phyloP scores from a whole-genome alignment of 2,797 vertebrate species.

The Acipenser oxyrinchus region DNA sequence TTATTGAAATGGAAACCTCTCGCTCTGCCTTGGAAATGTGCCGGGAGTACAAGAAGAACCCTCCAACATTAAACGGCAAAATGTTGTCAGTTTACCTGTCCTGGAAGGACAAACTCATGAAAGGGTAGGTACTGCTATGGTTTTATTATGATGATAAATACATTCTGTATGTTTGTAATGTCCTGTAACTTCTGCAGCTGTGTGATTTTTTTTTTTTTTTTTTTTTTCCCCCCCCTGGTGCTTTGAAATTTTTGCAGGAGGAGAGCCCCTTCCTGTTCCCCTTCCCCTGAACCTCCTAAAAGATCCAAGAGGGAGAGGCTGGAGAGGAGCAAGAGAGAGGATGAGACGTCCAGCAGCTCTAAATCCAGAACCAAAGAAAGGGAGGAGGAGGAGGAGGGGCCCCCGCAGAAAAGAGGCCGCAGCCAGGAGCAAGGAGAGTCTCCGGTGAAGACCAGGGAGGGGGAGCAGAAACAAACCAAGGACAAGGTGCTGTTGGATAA shows the following conservation, averaged over 20 bases:
- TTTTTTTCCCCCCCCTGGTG: too few relatives aligned
- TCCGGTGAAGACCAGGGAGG: background rate
- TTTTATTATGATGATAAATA: background rate
- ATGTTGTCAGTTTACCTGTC: conserved; percentile 29
- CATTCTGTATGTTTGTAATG: background rate
- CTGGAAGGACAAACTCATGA: conserved; percentile 22
- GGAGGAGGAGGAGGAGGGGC: background rate
- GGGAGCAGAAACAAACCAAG: background rate
- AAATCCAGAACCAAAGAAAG: conserved; percentile 2
- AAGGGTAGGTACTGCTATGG: conserved; percentile 27
- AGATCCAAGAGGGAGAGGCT: background rate
- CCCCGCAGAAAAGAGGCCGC: conserved; percentile 1
- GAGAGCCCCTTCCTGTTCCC: background rate
- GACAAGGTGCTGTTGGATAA: background rate
- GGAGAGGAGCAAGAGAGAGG: conserved; percentile 9
- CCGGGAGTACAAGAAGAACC: conserved; percentile 20
- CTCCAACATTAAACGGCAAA: conserved; percentile 16
- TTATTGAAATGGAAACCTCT: conserved; percentile 43
- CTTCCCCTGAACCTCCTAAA: conserved; percentile 2
- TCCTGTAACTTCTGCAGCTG: background rate
- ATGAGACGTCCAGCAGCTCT: background rate
- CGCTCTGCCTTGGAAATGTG: conserved; percentile 34
- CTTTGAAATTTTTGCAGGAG: conserved; percentile 19
- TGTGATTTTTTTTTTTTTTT: background rate
- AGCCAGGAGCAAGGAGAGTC: background rate